Base-by-base conservation (phyloP, 1,140 invertebrate genomes). In the Eulimnadia texana region DNA sequence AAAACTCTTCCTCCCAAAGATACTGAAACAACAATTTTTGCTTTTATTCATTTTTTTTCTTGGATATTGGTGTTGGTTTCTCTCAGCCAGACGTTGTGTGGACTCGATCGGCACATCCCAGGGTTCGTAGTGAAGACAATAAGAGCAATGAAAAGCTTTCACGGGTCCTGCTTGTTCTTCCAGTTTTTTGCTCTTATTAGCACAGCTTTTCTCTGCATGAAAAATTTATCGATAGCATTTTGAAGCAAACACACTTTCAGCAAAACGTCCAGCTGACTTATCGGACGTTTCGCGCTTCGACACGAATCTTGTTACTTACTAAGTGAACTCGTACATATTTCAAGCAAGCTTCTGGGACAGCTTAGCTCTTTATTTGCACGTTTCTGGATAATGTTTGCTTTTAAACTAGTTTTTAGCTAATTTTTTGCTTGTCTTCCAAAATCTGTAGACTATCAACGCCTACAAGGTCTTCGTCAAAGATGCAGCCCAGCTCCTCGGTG, bases 391-490 rank as follows among this genome's bases (percentile, higher is more conserved):
- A n/a, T 42, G 33, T 42, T 42, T 42, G 33, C 33, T 16, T 16
- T 9, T 42, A 42, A 42, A 16, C 16, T 42, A n/a, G n/a, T n/a
- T n/a, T n/a, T n/a, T n/a, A n/a, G n/a, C n/a, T n/a, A n/a, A n/a
- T n/a, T n/a, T n/a, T n/a, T n/a, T n/a, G n/a, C n/a, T n/a, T n/a
- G n/a, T n/a, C n/a, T n/a, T n/a, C n/a, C n/a, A n/a, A n/a, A n/a
- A n/a, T n/a, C n/a, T 62, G 9, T 66, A 80, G 78, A 68, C 77
- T 61, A 69, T 78, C 13, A 61, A 67, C 23, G 77, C 78, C 13
- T 81, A 81, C 70, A 77, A 77, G 68, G 72, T 72, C n/a, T 78
- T 77, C 56, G 75, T 81, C 61, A 75, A 75, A 61, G 78, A 79
- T 58, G 70, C 78, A 2, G 75, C 77, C 1, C 74, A 75, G 54